These are phyloP conservation scores for Rousettus leschenaultii DNA, from an alignment of 2,113 vertebrate genomes.

Conservation along the genomic window DNA sequence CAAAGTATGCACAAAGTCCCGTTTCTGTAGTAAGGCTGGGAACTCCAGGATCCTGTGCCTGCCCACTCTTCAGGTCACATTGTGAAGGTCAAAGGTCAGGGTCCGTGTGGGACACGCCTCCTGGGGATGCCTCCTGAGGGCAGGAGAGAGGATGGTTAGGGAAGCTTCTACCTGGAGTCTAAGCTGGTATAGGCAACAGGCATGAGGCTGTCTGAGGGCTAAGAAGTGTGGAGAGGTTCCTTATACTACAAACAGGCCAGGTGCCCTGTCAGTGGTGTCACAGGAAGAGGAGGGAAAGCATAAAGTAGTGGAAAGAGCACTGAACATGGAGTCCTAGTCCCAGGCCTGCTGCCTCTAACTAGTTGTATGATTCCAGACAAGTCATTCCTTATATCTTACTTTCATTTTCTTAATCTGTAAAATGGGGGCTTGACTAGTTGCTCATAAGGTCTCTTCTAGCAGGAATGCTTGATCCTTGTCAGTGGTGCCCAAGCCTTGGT, in stretches of 20 bases:
- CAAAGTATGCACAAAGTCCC: background rate
- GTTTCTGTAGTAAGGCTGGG: background rate
- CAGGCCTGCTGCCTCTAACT: background rate
- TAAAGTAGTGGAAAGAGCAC: no score
- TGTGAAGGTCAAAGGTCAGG: background rate
- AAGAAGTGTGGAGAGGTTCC: background rate
- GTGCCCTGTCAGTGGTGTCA: background rate
- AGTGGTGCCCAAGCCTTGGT: no score
- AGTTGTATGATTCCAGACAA: background rate
- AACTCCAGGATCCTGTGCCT: no score
- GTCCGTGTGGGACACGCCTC: accelerated
- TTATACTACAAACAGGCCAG: background rate
- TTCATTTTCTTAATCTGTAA: background rate
- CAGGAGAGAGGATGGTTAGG: background rate
- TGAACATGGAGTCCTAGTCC: background rate
- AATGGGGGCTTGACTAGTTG: background rate
- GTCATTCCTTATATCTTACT: background rate
- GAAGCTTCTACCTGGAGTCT: background rate
- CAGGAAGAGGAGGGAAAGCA: background rate
- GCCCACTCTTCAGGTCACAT: background rate
- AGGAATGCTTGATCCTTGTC: background rate
- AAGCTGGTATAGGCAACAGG: background rate
- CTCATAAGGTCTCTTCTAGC: background rate
- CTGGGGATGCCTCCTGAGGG: background rate
- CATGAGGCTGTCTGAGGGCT: background rate